Evolutionary conservation across 2,113 vertebrate species (phyloP).

Genomic region (Euleptes europaea): DNA sequence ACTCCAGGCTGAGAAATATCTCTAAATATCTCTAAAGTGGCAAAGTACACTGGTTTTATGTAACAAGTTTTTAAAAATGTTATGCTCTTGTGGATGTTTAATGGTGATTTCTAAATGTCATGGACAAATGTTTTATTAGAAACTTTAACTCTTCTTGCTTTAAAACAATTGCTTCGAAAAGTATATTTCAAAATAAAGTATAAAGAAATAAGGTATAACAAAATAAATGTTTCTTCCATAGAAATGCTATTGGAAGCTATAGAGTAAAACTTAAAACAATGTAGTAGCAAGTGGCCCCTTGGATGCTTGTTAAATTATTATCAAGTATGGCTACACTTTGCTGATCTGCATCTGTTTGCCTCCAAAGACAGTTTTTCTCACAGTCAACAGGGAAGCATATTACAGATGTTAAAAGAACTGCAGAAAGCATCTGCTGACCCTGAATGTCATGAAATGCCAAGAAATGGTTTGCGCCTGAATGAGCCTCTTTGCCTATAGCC

Average conservation of each 20-base stretch:
- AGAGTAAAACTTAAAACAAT: background rate
- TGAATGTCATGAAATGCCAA: background rate
- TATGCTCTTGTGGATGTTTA: too few relatives aligned
- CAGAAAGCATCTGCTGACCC: background rate
- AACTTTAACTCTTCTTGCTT: too few relatives aligned
- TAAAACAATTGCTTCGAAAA: too few relatives aligned
- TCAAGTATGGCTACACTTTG: background rate
- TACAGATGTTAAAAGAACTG: background rate
- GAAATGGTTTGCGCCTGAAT: slow-evolving; percentile 26
- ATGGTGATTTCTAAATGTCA: too few relatives aligned
- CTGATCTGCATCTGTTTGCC: background rate
- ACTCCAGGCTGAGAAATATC: too few relatives aligned
- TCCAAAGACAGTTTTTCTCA: background rate
- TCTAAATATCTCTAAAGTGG: too few relatives aligned
- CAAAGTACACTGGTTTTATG: too few relatives aligned
- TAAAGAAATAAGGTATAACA: background rate
- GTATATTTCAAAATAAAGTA: too few relatives aligned
- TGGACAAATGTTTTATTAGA: too few relatives aligned
- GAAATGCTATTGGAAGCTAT: background rate
- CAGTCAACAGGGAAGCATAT: background rate
- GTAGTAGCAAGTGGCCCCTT: background rate
- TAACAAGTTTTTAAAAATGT: too few relatives aligned
- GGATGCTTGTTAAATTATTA: background rate
- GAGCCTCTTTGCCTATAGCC: background rate
- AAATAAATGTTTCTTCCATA: background rate